These are phyloP conservation scores for Germaria angustata DNA, from an alignment of 2,888 invertebrate species.

Conservation along the genomic window DNA sequence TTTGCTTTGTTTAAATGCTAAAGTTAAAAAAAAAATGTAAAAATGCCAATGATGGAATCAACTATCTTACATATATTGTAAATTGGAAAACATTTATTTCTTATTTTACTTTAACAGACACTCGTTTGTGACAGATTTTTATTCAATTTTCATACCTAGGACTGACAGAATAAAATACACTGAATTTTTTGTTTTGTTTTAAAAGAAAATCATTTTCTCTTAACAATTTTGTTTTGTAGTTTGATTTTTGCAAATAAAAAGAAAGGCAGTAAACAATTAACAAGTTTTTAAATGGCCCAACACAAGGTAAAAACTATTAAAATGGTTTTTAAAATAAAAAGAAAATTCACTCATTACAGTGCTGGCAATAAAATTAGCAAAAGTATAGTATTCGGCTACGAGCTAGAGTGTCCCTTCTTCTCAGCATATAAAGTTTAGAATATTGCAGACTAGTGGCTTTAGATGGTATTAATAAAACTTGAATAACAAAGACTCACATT, in stretches of 20 bases:
- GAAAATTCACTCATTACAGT: slow-evolving; percentile 11
- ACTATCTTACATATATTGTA: too few relatives aligned
- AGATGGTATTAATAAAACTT: too few relatives aligned
- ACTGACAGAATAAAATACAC: slow-evolving; percentile 26
- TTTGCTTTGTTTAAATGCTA: too few relatives aligned
- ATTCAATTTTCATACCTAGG: slow-evolving; percentile 1
- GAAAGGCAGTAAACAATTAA: slow-evolving; percentile 28
- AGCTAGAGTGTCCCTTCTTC: too few relatives aligned
- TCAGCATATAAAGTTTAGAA: too few relatives aligned
- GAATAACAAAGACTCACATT: too few relatives aligned
- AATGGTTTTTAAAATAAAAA: slow-evolving; percentile 12
- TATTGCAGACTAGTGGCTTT: too few relatives aligned
- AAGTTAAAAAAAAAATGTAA: too few relatives aligned
- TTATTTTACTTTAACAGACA: background rate
- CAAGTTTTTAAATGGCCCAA: slow-evolving; percentile 20
- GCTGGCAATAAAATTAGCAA: background rate
- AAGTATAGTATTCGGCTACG: too few relatives aligned
- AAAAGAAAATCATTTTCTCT: background rate
- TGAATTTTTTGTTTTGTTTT: background rate
- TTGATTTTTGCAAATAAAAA: background rate
- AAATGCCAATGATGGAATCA: too few relatives aligned
- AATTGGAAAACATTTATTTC: too few relatives aligned
- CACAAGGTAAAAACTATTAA: slow-evolving; percentile 44
- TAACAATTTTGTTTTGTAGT: slow-evolving; percentile 9
- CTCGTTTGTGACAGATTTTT: background rate